phyloP scores from a whole-genome alignment of 35 echinoderm and acorn worm genomes.

The Eucidaris tribuloides region DNA sequence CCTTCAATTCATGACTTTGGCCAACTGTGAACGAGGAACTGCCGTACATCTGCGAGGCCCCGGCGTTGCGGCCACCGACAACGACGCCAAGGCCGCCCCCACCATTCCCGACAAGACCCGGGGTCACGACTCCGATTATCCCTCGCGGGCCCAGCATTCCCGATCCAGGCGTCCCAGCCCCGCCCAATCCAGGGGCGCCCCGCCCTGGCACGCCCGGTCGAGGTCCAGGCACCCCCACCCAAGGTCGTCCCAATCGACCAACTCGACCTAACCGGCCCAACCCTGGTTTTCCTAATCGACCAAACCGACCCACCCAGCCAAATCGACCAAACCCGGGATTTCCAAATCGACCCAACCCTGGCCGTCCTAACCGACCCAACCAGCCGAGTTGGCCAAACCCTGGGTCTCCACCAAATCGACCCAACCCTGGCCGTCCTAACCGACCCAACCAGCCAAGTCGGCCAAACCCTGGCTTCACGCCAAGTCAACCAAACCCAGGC shows the following conservation, averaged over 20 bases:
- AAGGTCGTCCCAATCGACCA: neutral
- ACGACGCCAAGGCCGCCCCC: neutral
- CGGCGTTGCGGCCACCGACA: neutral
- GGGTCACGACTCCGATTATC: neutral
- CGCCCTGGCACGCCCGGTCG: neutral
- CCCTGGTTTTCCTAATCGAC: neutral
- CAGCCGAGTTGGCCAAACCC: neutral
- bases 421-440: neutral
- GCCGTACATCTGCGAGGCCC: conserved; percentile 18
- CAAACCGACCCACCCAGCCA: neutral
- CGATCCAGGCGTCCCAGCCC: neutral
- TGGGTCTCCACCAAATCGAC: neutral
- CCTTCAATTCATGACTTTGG: conserved; percentile 14
- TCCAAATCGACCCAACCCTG: neutral
- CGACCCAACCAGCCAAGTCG: neutral
- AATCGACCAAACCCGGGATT: neutral
- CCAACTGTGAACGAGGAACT: neutral
- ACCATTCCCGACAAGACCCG: neutral
- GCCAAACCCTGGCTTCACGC: neutral
- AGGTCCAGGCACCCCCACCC: neutral
- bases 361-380: neutral
- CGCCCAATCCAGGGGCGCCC: neutral
- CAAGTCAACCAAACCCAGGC: neutral
- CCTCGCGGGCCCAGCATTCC: neutral
- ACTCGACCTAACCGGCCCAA: neutral